Conservation (phyloP, 2,113 vertebrate genomes). For the Hippocampus mohnikei region DNA sequence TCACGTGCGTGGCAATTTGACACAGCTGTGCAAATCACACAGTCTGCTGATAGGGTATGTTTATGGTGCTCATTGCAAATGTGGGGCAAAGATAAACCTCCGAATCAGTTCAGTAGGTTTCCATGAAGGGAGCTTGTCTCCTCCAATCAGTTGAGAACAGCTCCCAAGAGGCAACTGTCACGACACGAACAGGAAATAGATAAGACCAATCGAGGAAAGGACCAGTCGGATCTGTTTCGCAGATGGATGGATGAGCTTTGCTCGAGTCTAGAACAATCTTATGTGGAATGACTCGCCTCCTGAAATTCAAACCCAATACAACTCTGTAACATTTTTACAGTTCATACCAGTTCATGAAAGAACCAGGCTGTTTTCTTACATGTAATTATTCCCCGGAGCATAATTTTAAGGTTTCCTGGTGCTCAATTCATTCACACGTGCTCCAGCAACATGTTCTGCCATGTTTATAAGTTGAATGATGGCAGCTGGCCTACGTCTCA, state of each 20-base stretch:
- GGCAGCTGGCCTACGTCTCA: constrained; percentile 36
- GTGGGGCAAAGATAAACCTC: constrained; percentile 11
- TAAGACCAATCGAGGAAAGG: constrained; percentile 59
- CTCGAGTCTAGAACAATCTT: constrained; percentile 44
- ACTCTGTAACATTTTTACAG: constrained; percentile 7
- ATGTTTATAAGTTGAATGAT: constrained; percentile 45
- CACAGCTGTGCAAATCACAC: background rate
- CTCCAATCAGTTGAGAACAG: constrained; percentile 44
- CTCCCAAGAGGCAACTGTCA: constrained; percentile 48
- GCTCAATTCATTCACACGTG: constrained; percentile 32
- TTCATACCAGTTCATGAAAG: constrained; percentile 14
- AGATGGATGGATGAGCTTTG: constrained; percentile 24
- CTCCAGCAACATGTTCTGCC: constrained; percentile 34
- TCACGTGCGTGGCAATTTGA: background rate
- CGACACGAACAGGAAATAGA: constrained; percentile 61
- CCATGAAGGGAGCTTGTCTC: constrained; percentile 45
- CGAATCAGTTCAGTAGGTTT: constrained; percentile 25
- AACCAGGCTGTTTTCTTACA: constrained; percentile 22
- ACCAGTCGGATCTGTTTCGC: constrained; percentile 48
- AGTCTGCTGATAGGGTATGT: background rate
- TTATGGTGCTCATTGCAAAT: background rate
- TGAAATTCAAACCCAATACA: constrained; percentile 21
- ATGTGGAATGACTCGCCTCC: constrained; percentile 38
- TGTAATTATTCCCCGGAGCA: constrained; percentile 44
- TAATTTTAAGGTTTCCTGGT: constrained; percentile 38